phyloP scores from a whole-genome alignment of 2,113 vertebrate genomes.

The Alexandromys fortis region DNA sequence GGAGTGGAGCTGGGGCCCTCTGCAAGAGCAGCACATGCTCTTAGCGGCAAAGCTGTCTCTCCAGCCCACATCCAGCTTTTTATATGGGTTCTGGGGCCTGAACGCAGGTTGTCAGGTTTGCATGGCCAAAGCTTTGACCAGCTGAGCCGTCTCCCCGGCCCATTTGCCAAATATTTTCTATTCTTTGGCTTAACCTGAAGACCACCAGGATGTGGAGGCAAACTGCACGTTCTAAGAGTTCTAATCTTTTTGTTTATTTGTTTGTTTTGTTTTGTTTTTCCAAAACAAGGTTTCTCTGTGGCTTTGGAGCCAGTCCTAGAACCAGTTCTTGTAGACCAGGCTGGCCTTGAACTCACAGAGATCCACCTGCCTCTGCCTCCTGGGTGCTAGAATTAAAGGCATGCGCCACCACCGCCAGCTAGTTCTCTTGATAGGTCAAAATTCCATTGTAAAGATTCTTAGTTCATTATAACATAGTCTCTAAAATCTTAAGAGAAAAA shows the following conservation, averaged over 20 bases:
- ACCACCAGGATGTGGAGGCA: background rate
- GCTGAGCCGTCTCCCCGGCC: background rate
- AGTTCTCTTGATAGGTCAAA: background rate
- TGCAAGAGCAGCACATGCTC: background rate
- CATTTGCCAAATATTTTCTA: background rate
- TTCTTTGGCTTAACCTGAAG: background rate
- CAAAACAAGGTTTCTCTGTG: background rate
- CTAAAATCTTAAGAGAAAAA: background rate
- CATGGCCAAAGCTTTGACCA: background rate
- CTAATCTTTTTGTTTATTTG: background rate
- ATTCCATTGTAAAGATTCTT: background rate
- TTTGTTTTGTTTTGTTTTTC: too few relatives aligned
- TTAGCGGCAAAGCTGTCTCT: too few relatives aligned
- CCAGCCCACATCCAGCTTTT: background rate
- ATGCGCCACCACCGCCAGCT: background rate
- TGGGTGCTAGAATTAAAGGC: background rate
- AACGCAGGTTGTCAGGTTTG: background rate
- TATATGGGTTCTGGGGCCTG: background rate
- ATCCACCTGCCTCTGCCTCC: background rate
- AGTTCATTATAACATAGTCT: background rate
- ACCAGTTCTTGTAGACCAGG: background rate
- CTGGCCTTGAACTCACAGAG: background rate
- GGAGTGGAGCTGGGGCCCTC: background rate
- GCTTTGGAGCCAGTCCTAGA: background rate
- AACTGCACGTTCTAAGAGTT: background rate